Evolutionary conservation across 2,797 vertebrate genomes (phyloP).

Genomic region (Cyclopterus lumpus): DNA sequence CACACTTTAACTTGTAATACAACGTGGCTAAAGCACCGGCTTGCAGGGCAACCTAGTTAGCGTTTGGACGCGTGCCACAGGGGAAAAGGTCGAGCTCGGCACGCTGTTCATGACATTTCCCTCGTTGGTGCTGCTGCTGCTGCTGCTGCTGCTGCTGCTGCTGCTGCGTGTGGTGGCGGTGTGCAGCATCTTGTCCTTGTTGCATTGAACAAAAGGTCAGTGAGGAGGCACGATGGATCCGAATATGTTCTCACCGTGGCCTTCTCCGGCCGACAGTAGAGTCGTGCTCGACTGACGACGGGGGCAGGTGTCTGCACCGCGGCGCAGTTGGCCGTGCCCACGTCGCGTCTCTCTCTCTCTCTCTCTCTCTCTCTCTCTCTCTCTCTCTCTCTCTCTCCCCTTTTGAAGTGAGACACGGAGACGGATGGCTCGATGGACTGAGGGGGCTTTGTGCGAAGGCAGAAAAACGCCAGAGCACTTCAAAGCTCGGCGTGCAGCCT

Average conservation of each 20-base stretch:
- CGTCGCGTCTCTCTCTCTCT: too few relatives aligned
- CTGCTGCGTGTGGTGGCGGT: not conserved
- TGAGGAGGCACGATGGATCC: conserved; percentile 39
- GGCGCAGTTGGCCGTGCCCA: too few relatives aligned
- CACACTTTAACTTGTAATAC: conserved; percentile 19
- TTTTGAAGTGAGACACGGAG: conserved; percentile 72
- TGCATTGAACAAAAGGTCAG: conserved; percentile 59
- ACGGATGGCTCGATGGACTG: conserved; percentile 65
- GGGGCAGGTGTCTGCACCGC: conserved; percentile 58
- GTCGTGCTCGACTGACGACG: conserved; percentile 41
- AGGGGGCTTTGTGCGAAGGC: conserved; percentile 53
- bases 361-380: too few relatives aligned
- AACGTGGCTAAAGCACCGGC: not conserved
- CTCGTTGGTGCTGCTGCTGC: conserved; percentile 10
- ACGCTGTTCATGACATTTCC: conserved; percentile 37
- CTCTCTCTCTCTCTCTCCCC: too few relatives aligned
- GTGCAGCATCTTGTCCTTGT: conserved; percentile 33
- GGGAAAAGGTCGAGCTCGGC: conserved; percentile 50
- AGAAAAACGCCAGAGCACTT: conserved; percentile 70
- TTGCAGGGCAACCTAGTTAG: not conserved
- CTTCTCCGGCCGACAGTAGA: conserved; percentile 28
- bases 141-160: too few relatives aligned
- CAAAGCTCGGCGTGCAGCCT: conserved; percentile 72
- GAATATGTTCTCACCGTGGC: conserved; percentile 23
- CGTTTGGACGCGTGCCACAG: conserved; percentile 14